phyloP scores from a whole-genome alignment of 2,797 vertebrate genomes.

The Acanthurus leucopareius region DNA sequence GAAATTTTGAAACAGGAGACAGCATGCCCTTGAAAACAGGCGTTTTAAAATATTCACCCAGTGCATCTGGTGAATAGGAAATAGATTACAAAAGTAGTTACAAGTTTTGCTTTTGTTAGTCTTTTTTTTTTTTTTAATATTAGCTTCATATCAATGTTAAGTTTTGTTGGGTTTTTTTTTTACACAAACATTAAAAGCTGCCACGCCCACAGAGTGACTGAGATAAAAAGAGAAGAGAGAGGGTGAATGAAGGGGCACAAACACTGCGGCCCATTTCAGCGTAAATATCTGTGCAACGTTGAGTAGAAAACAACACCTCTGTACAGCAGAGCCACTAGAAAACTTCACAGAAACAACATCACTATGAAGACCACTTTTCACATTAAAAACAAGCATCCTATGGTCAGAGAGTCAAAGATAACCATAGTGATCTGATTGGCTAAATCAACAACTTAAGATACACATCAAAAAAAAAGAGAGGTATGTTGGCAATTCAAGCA shows the following conservation, averaged over 20 bases:
- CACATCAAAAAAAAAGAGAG: constrained; percentile 45
- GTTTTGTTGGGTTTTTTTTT: constrained; percentile 43
- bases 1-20: constrained; percentile 39
- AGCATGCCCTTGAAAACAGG: constrained; percentile 66
- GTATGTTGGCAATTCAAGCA: constrained; percentile 59
- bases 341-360: constrained; percentile 79
- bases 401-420: constrained; percentile 46
- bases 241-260: constrained; percentile 24
- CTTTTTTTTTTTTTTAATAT: constrained; percentile 8
- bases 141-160: constrained; percentile 52
- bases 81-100: constrained; percentile 78
- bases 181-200: constrained; percentile 80
- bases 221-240: constrained; percentile 51
- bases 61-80: constrained; percentile 65
- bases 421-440: constrained; percentile 39
- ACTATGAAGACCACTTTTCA: constrained; percentile 80
- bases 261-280: constrained; percentile 49
- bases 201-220: constrained; percentile 67
- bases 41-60: constrained; percentile 66
- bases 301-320: constrained; percentile 79
- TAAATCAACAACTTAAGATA: constrained; percentile 49
- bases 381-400: constrained; percentile 77
- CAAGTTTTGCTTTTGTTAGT: constrained; percentile 23
- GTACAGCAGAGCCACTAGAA: constrained; percentile 79
- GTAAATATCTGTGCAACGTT: constrained; percentile 66